Conservation (phyloP, 2,797 vertebrate genomes). For the Lates japonicus region DNA sequence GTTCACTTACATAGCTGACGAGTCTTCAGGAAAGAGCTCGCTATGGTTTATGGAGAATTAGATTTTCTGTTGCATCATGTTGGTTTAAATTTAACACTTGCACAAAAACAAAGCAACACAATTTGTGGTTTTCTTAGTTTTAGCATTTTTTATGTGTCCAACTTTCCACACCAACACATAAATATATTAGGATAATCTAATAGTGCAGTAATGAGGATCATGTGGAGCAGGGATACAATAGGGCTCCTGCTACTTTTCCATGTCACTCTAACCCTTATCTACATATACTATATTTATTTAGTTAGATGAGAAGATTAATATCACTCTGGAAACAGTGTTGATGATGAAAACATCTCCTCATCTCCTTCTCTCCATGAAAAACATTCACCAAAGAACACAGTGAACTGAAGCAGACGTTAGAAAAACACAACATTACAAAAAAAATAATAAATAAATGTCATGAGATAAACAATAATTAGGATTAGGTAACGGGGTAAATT, state of each 20-base stretch:
- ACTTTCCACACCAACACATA: conserved; percentile 4
- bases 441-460: background rate
- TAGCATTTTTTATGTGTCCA: background rate
- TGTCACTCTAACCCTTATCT: background rate
- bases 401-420: too few relatives aligned
- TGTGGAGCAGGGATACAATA: background rate
- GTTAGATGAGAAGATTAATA: too few relatives aligned
- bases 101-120: background rate
- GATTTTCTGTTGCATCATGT: conserved; percentile 2
- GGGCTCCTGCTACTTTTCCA: background rate
- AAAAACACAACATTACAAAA: background rate
- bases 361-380: too few relatives aligned
- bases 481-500: conserved; percentile 12
- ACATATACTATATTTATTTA: background rate
- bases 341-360: too few relatives aligned
- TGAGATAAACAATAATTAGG: background rate
- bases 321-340: too few relatives aligned
- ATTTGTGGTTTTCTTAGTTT: background rate
- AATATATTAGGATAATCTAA: conserved; percentile 42
- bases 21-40: background rate
- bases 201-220: conserved; percentile 12
- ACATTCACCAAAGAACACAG: too few relatives aligned
- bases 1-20: background rate
- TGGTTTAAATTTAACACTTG: background rate
- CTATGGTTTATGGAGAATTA: background rate